Percentiles rank a stretch among this genome's conserved stretches.
Evolutionary conservation across 1,140 invertebrate genomes (phyloP).

Genomic region (Neodiprion lecontei): DNA sequence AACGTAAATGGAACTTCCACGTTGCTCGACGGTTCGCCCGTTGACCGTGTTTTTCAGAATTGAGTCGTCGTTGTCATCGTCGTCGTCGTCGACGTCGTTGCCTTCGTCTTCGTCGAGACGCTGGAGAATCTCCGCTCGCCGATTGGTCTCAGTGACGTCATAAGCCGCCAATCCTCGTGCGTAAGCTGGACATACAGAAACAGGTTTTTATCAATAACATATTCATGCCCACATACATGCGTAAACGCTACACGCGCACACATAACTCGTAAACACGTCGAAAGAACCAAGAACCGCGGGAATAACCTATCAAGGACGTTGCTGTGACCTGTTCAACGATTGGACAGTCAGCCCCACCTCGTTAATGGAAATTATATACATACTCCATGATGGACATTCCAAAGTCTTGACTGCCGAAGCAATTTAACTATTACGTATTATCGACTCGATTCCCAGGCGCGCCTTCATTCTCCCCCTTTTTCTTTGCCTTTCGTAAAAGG

Average conservation of each 20-base stretch:
- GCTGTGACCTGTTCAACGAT: not conserved
- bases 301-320: conserved; percentile 5
- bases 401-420: too few species aligned
- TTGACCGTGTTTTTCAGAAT: conserved; percentile 5
- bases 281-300: not conserved
- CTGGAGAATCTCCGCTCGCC: conserved; percentile 22
- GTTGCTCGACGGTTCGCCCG: conserved; percentile 13
- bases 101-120: conserved; percentile 22
- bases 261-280: not conserved
- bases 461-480: not conserved
- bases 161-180: conserved; percentile 37
- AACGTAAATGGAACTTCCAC: conserved; percentile 45
- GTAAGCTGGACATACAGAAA: conserved; percentile 26
- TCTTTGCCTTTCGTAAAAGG: not conserved
- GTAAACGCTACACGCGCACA: too few species aligned
- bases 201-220: not conserved
- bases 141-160: conserved; percentile 29
- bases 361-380: not conserved
- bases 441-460: too few species aligned
- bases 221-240: too few species aligned
- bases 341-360: too few species aligned
- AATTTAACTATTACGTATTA: too few species aligned
- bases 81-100: conserved; percentile 17
- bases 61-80: conserved; percentile 21
- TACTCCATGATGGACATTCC: too few species aligned